Percentiles rank a stretch among this genome's conserved stretches.
Conservation (phyloP, 2,888 invertebrate genomes). For the Machimus atricapillus region DNA sequence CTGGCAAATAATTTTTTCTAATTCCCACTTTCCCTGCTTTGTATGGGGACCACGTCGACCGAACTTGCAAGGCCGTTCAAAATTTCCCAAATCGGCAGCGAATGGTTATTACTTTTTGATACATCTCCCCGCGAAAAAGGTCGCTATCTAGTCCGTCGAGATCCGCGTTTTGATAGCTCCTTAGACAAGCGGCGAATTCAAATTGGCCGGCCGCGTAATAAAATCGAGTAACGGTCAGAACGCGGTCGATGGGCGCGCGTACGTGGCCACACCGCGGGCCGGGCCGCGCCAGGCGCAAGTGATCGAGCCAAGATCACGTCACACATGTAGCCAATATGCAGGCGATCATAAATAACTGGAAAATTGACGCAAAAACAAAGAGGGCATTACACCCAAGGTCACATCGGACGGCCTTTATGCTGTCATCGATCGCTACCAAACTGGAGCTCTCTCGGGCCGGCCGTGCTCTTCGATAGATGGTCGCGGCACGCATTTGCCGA, state of each 20-base stretch:
- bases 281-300: background rate
- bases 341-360: slow-evolving; percentile 29
- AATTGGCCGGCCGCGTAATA: background rate
- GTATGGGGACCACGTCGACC: background rate
- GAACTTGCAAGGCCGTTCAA: background rate
- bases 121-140: background rate
- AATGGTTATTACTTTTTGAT: background rate
- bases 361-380: slow-evolving; percentile 36
- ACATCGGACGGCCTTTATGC: slow-evolving; percentile 44
- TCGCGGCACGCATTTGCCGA: background rate
- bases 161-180: background rate
- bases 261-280: background rate
- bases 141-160: background rate
- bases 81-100: background rate
- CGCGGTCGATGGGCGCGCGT: background rate
- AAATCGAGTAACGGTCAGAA: slow-evolving; percentile 12
- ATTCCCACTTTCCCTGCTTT: background rate
- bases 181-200: background rate
- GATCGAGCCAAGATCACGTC: slow-evolving; percentile 11
- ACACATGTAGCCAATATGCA: slow-evolving; percentile 1
- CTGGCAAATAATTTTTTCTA: background rate
- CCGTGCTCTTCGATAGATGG: background rate
- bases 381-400: slow-evolving; percentile 45
- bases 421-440: slow-evolving; percentile 30
- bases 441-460: background rate